Conservation (phyloP, 2,888 invertebrate genomes). For the Eupithecia subumbrata region DNA sequence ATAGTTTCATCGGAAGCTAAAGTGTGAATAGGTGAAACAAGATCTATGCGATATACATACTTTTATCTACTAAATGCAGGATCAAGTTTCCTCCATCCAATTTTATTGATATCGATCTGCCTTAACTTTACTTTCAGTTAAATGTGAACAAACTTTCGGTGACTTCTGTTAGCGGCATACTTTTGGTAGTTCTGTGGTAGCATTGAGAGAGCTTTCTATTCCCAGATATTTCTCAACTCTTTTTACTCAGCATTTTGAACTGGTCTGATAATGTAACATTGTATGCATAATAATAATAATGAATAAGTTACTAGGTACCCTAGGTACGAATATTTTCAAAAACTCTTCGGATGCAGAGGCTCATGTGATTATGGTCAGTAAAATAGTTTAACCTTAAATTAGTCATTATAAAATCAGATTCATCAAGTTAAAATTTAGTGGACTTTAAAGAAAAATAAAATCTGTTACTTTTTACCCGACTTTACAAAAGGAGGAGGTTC, state of each 20-base stretch:
- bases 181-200: not conserved
- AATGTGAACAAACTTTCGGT: not conserved
- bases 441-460: no score
- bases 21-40: not conserved
- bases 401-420: no score
- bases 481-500: no score
- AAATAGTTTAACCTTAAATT: no score
- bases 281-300: not conserved
- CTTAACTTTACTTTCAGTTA: not conserved
- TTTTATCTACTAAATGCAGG: not conserved
- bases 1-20: not conserved
- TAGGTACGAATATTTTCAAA: no score
- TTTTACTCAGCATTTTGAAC: not conserved
- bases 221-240: not conserved
- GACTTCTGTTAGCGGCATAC: not conserved
- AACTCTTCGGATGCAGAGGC: no score
- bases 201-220: not conserved
- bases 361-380: no score
- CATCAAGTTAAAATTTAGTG: no score
- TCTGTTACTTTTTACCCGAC: no score
- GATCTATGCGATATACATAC: not conserved
- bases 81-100: not conserved
- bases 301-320: no score
- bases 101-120: not conserved
- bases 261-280: not conserved